phyloP scores from a whole-genome alignment of 2,113 vertebrate genomes.

The Protobothrops flavoviridis region DNA sequence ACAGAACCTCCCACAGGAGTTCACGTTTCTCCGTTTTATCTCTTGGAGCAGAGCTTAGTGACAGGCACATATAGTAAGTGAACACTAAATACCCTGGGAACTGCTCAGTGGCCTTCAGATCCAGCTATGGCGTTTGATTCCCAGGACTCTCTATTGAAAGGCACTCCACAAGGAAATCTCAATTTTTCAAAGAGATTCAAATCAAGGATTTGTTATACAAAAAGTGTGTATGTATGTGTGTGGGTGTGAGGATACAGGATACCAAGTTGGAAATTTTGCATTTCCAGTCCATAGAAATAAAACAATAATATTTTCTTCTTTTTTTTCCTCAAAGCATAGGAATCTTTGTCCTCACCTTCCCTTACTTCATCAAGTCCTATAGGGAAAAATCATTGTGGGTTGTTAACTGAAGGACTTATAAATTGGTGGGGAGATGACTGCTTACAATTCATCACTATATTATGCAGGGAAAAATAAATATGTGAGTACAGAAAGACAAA shows the following conservation, averaged over 20 bases:
- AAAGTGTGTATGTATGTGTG: neutral
- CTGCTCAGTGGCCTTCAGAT: slow-evolving; percentile 66
- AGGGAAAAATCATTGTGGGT: slow-evolving; percentile 1
- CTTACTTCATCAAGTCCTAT: neutral
- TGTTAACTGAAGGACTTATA: slow-evolving; percentile 30
- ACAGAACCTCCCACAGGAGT: slow-evolving; percentile 53
- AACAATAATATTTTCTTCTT: slow-evolving; percentile 10
- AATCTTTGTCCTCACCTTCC: neutral
- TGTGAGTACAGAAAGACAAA: neutral
- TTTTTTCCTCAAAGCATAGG: slow-evolving; percentile 15
- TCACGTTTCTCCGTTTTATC: slow-evolving; percentile 73
- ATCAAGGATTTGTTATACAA: neutral
- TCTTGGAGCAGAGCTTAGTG: slow-evolving; percentile 65
- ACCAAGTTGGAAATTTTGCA: slow-evolving; percentile 44
- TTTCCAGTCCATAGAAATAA: neutral
- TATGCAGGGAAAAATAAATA: neutral
- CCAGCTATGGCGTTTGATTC: slow-evolving; percentile 71
- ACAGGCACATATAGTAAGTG: slow-evolving; percentile 64
- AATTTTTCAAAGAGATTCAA: slow-evolving; percentile 41
- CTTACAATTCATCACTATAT: neutral
- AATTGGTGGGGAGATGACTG: neutral
- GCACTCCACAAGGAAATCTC: slow-evolving; percentile 57
- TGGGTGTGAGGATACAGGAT: slow-evolving; percentile 37
- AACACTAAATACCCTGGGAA: slow-evolving; percentile 69
- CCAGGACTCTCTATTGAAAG: slow-evolving; percentile 49